phyloP scores from a whole-genome alignment of 2,888 invertebrate genomes.

The Trachelus iudaicus region DNA sequence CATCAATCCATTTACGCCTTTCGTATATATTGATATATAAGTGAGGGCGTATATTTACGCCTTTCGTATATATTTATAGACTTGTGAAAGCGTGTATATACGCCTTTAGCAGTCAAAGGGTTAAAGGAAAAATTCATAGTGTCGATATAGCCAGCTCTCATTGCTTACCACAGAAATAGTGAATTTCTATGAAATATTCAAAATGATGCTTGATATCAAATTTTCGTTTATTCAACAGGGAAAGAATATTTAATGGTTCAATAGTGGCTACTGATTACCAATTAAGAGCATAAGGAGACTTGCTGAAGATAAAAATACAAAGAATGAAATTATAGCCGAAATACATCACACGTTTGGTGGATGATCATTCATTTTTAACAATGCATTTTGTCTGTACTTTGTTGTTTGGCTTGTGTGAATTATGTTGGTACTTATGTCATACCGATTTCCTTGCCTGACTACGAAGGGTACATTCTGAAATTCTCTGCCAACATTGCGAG shows the following conservation, averaged over 20 bases:
- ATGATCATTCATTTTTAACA: background rate
- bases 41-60: no score
- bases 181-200: background rate
- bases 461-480: background rate
- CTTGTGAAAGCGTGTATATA: no score
- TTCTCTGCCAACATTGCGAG: no score
- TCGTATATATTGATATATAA: no score
- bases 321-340: background rate
- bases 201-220: background rate
- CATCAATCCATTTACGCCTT: no score
- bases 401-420: background rate
- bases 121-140: background rate
- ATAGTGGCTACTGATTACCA: background rate
- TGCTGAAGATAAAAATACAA: background rate
- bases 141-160: background rate
- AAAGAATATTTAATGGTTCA: background rate
- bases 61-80: no score
- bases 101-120: no score
- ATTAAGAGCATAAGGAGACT: background rate
- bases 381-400: background rate
- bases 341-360: background rate
- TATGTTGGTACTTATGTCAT: background rate
- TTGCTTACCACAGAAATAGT: background rate
- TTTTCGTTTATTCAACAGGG: background rate
- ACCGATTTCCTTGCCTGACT: background rate